phyloP scores from a whole-genome alignment of 2,113 vertebrate genomes.

The Erythrocebus patas region DNA sequence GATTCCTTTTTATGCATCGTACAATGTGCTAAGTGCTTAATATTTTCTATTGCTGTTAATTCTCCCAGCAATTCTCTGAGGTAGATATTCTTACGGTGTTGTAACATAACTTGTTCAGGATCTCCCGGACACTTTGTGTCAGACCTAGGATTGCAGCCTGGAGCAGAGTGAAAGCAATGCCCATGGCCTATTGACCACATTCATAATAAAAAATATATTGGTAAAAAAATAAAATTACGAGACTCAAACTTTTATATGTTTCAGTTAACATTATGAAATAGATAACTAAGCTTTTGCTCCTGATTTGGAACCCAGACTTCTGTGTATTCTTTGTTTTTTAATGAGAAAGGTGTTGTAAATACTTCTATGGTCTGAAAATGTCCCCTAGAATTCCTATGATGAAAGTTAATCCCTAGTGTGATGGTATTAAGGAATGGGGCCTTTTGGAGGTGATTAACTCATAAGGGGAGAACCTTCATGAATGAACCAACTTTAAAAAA shows the following conservation, averaged over 20 bases:
- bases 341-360: neutral
- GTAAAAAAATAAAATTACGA: neutral
- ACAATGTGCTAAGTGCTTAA: neutral
- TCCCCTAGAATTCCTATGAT: neutral
- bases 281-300: neutral
- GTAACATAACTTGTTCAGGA: neutral
- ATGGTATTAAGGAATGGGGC: neutral
- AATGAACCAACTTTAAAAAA: neutral
- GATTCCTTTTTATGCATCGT: neutral
- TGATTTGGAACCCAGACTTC: neutral
- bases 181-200: neutral
- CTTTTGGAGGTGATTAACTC: neutral
- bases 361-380: neutral
- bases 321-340: neutral
- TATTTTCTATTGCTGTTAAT: conserved; percentile 27
- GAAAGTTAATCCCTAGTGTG: neutral
- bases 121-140: neutral
- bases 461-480: neutral
- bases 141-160: neutral
- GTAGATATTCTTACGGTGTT: neutral
- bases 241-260: neutral
- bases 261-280: neutral
- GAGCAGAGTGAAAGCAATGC: neutral
- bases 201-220: neutral
- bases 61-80: neutral